Evolutionary conservation across 2,113 vertebrate species (phyloP).

Genomic region (Chaetodon auriga): DNA sequence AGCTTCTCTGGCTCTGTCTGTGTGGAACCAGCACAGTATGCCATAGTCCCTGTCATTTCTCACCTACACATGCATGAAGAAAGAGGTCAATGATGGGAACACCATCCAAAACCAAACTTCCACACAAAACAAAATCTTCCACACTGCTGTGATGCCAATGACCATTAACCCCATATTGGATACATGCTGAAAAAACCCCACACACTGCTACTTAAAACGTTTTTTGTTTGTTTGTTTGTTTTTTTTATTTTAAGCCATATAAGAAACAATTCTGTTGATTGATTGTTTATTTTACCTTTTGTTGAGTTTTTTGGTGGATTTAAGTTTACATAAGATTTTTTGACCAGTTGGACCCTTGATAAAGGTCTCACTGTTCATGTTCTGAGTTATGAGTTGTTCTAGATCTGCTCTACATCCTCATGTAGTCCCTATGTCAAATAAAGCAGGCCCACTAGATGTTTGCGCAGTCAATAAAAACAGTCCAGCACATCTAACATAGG

Average conservation of each 20-base stretch:
- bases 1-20: constrained; percentile 71
- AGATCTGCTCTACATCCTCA: neutral
- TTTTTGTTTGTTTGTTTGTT: too few relatives aligned
- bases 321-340: neutral
- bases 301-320: too few relatives aligned
- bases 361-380: neutral
- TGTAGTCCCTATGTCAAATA: neutral
- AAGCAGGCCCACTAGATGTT: neutral
- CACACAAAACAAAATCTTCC: neutral
- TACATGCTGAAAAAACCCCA: neutral
- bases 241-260: neutral
- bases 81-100: constrained; percentile 27
- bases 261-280: neutral
- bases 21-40: constrained; percentile 55
- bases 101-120: constrained; percentile 8
- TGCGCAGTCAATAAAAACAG: neutral
- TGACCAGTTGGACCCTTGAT: neutral
- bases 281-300: too few relatives aligned
- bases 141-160: neutral
- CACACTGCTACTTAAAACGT: neutral
- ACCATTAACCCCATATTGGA: neutral
- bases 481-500: neutral
- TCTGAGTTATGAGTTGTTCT: neutral
- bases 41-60: constrained; percentile 51
- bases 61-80: constrained; percentile 51